Evolutionary conservation across 2,888 invertebrate genomes (phyloP).

Genomic region (Drosophila mettleri): DNA sequence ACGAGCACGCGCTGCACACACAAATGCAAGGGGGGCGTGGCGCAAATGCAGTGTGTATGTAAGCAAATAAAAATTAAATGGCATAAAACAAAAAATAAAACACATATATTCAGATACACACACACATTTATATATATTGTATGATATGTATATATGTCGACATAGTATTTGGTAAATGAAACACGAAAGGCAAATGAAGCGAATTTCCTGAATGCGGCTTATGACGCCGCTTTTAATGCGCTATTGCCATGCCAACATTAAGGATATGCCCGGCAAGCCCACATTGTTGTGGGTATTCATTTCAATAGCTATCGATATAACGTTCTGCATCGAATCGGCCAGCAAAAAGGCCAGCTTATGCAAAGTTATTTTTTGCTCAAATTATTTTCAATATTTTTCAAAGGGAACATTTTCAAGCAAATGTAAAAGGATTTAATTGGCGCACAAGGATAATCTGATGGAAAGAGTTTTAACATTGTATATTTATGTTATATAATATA

Average conservation of each 20-base stretch:
- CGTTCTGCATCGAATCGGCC: not conserved
- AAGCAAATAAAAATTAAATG: constrained; percentile 74
- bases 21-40: constrained; percentile 31
- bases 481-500: not conserved
- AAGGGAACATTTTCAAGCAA: not conserved
- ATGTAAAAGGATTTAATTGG: not conserved
- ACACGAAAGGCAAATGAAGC: constrained; percentile 27
- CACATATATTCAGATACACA: not conserved
- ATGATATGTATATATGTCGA: not conserved
- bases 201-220: constrained; percentile 29
- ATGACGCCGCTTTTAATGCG: constrained; percentile 33
- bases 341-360: not conserved
- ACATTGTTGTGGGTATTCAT: not conserved
- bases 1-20: constrained; percentile 28
- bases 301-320: constrained; percentile 10
- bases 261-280: not conserved
- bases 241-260: constrained; percentile 29
- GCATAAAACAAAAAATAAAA: constrained; percentile 37
- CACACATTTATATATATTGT: not conserved
- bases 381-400: not conserved
- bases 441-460: not conserved
- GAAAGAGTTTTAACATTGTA: too few species aligned
- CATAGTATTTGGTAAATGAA: constrained; percentile 1
- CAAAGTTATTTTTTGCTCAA: not conserved
- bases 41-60: constrained; percentile 16